phyloP scores from a whole-genome alignment of 2,113 vertebrate species.

The Melanotaenia duboulayi region DNA sequence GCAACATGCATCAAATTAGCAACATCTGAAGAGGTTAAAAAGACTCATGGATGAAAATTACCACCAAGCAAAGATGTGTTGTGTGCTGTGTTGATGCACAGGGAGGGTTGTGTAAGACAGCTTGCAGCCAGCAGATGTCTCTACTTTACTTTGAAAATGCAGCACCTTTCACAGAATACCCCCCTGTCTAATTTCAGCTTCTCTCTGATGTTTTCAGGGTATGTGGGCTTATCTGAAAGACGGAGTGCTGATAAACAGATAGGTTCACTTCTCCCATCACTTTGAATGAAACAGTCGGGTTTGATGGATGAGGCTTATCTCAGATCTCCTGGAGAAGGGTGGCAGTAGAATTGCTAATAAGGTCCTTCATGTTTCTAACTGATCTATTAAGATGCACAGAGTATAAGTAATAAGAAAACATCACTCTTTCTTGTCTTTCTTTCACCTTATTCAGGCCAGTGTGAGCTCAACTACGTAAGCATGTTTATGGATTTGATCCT shows the following conservation, averaged over 20 bases:
- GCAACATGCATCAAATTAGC: too few relatives aligned
- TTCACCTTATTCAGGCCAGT: not conserved
- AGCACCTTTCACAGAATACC: not conserved
- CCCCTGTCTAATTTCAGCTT: slow-evolving; percentile 26
- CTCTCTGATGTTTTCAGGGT: slow-evolving; percentile 2
- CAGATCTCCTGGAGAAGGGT: slow-evolving; percentile 36
- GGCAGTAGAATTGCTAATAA: slow-evolving; percentile 53
- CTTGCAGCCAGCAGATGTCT: slow-evolving; percentile 74
- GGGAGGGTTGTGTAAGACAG: slow-evolving; percentile 12
- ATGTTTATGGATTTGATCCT: slow-evolving; percentile 23
- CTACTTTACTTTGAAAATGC: slow-evolving; percentile 48
- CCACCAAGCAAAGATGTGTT: too few relatives aligned
- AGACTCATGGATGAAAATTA: too few relatives aligned
- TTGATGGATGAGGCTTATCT: slow-evolving; percentile 72
- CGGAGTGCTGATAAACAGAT: slow-evolving; percentile 54
- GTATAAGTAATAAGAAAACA: slow-evolving; percentile 48
- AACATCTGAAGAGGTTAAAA: too few relatives aligned
- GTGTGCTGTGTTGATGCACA: too few relatives aligned
- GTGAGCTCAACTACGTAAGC: slow-evolving; percentile 39
- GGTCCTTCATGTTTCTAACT: slow-evolving; percentile 44
- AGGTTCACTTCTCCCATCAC: slow-evolving; percentile 41
- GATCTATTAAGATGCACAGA: slow-evolving; percentile 46
- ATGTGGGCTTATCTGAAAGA: slow-evolving; percentile 50
- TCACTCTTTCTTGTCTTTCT: slow-evolving; percentile 7
- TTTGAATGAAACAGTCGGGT: slow-evolving; percentile 54